These are phyloP conservation scores for Semnopithecus entellus DNA, from an alignment of 2,113 vertebrate species.

Conservation along the genomic window DNA sequence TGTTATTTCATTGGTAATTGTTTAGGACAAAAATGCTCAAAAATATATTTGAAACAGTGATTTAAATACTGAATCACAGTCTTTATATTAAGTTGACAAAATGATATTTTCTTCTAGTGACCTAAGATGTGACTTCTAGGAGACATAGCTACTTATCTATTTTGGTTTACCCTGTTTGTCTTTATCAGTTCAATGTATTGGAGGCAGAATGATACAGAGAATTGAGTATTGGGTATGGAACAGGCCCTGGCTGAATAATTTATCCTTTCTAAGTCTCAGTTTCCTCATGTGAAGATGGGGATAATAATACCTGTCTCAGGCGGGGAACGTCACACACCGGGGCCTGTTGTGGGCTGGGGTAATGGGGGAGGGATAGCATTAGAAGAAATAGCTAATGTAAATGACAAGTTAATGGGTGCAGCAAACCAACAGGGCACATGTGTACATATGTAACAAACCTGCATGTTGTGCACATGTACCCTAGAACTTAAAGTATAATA, in stretches of 20 bases:
- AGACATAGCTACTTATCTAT: background rate
- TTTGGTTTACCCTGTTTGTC: background rate
- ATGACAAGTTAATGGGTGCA: no score
- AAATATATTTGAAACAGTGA: background rate
- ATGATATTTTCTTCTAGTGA: background rate
- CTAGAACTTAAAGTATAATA: no score
- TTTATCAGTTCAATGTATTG: background rate
- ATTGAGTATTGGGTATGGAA: background rate
- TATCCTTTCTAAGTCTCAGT: background rate
- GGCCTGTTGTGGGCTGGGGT: no score
- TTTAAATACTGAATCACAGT: conserved; percentile 29
- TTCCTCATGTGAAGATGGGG: conserved; percentile 4
- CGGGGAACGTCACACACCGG: no score
- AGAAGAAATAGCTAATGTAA: no score
- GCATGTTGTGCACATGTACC: no score
- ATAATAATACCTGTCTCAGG: background rate
- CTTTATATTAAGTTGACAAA: conserved; percentile 11
- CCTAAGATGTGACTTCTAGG: background rate
- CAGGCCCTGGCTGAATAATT: background rate
- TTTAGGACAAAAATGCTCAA: background rate
- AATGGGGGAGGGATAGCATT: no score
- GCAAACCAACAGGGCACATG: no score
- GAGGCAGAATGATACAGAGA: background rate
- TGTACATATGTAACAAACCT: no score
- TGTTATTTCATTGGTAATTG: background rate